Conservation (phyloP, 2,888 invertebrate species). For the Entomobrya proxima region DNA sequence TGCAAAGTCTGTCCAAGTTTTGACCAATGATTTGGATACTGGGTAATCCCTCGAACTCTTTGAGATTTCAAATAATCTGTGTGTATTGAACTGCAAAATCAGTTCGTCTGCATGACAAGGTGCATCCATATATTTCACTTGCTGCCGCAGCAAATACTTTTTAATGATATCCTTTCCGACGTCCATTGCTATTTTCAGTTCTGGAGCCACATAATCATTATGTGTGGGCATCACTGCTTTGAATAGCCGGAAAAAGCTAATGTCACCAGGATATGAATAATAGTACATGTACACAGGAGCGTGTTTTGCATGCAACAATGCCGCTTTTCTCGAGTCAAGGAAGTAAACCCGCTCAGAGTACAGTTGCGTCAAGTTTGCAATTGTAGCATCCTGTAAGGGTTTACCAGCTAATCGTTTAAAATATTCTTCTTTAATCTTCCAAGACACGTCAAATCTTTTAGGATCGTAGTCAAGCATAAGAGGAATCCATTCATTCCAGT, state of each 20-base stretch:
- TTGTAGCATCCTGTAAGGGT: slow-evolving; percentile 33
- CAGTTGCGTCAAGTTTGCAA: slow-evolving; percentile 64
- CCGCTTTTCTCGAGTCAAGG: slow-evolving; percentile 56
- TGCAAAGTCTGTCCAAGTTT: slow-evolving; percentile 58
- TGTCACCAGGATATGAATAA: slow-evolving; percentile 67
- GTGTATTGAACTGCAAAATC: slow-evolving; percentile 49
- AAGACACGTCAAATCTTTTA: slow-evolving; percentile 34
- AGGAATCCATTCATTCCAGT: slow-evolving; percentile 58
- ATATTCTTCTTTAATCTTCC: slow-evolving; percentile 64
- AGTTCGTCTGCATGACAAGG: slow-evolving; percentile 61
- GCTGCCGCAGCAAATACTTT: slow-evolving; percentile 41
- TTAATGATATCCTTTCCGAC: slow-evolving; percentile 46
- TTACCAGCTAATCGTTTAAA: slow-evolving; percentile 52
- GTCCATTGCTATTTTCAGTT: slow-evolving; percentile 60
- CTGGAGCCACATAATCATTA: slow-evolving; percentile 51
- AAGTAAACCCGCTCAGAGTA: slow-evolving; percentile 70
- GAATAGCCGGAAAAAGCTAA: slow-evolving; percentile 65
- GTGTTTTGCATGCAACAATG: slow-evolving; percentile 61
- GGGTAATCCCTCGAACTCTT: slow-evolving; percentile 32
- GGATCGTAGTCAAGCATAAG: slow-evolving; percentile 63
- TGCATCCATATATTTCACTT: slow-evolving; percentile 7
- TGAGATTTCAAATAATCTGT: slow-evolving; percentile 38
- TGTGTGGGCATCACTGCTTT: slow-evolving; percentile 63
- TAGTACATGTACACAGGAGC: slow-evolving; percentile 68
- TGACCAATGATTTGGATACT: slow-evolving; percentile 45